Conservation (phyloP, 1,140 invertebrate genomes). For the Melitaea cinxia region DNA sequence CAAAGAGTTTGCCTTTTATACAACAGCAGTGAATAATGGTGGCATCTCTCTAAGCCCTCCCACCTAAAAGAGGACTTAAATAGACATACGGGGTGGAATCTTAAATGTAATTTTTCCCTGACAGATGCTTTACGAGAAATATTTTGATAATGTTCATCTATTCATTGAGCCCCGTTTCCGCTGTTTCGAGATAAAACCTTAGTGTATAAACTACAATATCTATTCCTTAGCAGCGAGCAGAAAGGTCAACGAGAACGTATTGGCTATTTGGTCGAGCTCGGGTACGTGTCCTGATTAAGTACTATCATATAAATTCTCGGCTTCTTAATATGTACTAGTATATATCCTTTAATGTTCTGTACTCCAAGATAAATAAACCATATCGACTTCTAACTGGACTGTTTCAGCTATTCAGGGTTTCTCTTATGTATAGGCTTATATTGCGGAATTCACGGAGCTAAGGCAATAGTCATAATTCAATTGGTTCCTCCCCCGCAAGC, state of each 20-base stretch:
- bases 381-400: not conserved
- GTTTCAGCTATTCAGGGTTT: not conserved
- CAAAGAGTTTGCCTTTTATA: slow-evolving; percentile 39
- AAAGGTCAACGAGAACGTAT: slow-evolving; percentile 49
- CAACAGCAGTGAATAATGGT: slow-evolving; percentile 31
- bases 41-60: slow-evolving; percentile 32
- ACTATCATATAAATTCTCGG: slow-evolving; percentile 10
- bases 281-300: slow-evolving; percentile 23
- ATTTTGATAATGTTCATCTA: slow-evolving; percentile 14
- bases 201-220: slow-evolving; percentile 24
- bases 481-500: slow-evolving; percentile 5
- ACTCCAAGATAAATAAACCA: not conserved
- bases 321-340: not conserved
- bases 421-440: slow-evolving; percentile 12
- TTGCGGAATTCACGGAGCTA: not conserved
- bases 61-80: slow-evolving; percentile 31
- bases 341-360: slow-evolving; percentile 6
- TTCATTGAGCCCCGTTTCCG: not conserved
- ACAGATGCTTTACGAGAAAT: slow-evolving; percentile 9
- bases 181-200: slow-evolving; percentile 6
- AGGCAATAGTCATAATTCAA: slow-evolving; percentile 9
- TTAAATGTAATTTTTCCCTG: slow-evolving; percentile 20
- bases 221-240: slow-evolving; percentile 22
- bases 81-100: slow-evolving; percentile 17
- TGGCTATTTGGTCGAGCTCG: slow-evolving; percentile 47